Base-by-base conservation (phyloP, 92 coral and sea anemone genomes). In the Phymanthus crucifer region DNA sequence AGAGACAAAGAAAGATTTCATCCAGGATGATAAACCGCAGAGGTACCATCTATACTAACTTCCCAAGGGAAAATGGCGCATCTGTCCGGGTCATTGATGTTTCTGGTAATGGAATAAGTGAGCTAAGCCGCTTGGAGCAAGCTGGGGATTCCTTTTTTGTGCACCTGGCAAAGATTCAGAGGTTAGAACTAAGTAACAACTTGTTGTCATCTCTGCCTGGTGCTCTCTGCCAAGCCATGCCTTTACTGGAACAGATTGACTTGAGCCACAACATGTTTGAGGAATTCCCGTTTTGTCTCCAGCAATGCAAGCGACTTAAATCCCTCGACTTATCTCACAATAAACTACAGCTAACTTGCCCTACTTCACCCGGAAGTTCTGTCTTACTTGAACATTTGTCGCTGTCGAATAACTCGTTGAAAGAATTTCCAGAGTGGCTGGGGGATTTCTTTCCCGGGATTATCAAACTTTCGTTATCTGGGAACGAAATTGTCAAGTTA, bases 141-240 rank as follows among this genome's bases (percentile, higher is more conserved):
- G 90, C 93, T 9, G 71, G 89, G 23, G 83, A 77, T 11, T 33
- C 48, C 23, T 56, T 96, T 17, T 84, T 87, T 0, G 68, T 76
- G 18, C 88, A 88, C 67, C 78, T 96, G 33, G 70, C 79, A 26
- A 87, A 87, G 11, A 84, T 96, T 34, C 94, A 91, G 75, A 96
- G 86, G 67, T 93, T 96, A 10, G 99, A 96, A 40, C 87, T 96
- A 4, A 93, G 97, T 73, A 86, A 86, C 40, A 96, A 96, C 80
- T 75, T 80, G 45, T 78, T 96, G 50, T 76, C 78, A 10, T 48
- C 72, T 35, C 76, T 96, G 34, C 98, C 99, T 6, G 17, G 75
- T 54, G 83, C 38, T 31, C 79, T 96, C 10, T 77, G 89, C 69
- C 86, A 87, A 56, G 89, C 87, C 66, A 96, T 96, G 99, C 98